Evolutionary conservation across 2,888 invertebrate species (phyloP).

Genomic region (Mylabris sibirica): DNA sequence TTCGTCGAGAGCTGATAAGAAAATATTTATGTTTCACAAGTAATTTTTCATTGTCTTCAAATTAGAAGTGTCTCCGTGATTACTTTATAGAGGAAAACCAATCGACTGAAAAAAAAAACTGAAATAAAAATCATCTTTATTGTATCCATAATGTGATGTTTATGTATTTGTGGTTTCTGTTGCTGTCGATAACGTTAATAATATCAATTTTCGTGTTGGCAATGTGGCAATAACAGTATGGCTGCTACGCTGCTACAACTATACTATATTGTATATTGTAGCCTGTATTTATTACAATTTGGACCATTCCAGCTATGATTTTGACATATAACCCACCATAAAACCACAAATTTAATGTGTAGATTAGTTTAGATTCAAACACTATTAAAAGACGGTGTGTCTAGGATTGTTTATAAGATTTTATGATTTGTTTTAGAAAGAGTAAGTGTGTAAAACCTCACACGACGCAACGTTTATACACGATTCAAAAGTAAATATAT

Average conservation of each 20-base stretch:
- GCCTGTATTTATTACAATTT: conserved; percentile 5
- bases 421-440: conserved; percentile 61
- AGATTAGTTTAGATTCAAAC: conserved; percentile 48
- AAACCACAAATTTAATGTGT: conserved; percentile 45
- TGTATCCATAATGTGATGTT: conserved; percentile 8
- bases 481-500: conserved; percentile 51
- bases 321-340: conserved; percentile 34
- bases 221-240: conserved; percentile 7
- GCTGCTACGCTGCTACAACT: background rate
- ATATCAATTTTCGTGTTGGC: conserved; percentile 3
- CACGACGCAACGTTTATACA: conserved; percentile 55
- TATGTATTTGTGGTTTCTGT: conserved; percentile 10
- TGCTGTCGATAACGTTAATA: background rate
- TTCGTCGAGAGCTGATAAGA: background rate
- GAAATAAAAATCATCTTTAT: background rate
- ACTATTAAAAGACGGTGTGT: conserved; percentile 50
- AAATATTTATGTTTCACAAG: background rate
- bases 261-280: background rate
- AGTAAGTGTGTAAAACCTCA: conserved; percentile 61
- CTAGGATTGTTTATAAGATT: conserved; percentile 57
- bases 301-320: conserved; percentile 8
- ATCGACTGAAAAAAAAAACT: too few species aligned
- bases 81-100: too few species aligned
- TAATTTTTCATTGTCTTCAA: background rate
- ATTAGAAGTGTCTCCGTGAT: too few species aligned